Base-by-base conservation (phyloP, 2,797 vertebrate genomes). In the Ambastaia sidthimunki region DNA sequence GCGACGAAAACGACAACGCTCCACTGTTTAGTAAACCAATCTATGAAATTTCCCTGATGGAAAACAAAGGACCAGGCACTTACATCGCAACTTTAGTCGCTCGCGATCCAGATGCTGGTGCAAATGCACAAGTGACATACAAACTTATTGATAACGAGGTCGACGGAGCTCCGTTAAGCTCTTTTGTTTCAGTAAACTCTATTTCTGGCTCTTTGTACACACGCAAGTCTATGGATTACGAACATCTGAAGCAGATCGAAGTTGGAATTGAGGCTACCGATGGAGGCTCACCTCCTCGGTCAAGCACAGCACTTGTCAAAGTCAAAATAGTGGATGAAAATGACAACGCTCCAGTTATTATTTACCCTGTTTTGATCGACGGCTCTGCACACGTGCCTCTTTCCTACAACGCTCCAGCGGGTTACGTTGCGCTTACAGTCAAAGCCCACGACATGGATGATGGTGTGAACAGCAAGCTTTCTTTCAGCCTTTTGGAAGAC, bases 1-100 rank as follows among this genome's bases (percentile, higher is more conserved):
- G 89, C 1, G 94, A 95, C 50, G 93, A 95, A 86, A 95, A 95
- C 21, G 94, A 95, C 90, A 95, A 95, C 84, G 50, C 90, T 0
- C 94, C 94, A 4, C 84, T 91, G 7, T 95, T 95, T 84, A 93
- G 93, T 31, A 94, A 94, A 82, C 23, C 90, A 0, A 59, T 91
- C 0, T 95, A 93, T 82, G 94, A 95, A 82, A 89, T 94, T 37
- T 93, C 93, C 7, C 89, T 94, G 12, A 71, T 91, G 48, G 94
- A 95, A 80, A 95, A 94, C 59, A 95, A 95, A 60, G 88, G 90
- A 1, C 91, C 94, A 0, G 94, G 93, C 4, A 91, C 93, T 7
- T 95, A 94, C 50, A 85, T 95, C 0, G 90, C 91, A 55, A 93
- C 94, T 0, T 85, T 95, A 31, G 89, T 94, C 0, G 94, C 94